Base-by-base conservation (phyloP, 2,888 invertebrate species). In the Argyra leucocephala region DNA sequence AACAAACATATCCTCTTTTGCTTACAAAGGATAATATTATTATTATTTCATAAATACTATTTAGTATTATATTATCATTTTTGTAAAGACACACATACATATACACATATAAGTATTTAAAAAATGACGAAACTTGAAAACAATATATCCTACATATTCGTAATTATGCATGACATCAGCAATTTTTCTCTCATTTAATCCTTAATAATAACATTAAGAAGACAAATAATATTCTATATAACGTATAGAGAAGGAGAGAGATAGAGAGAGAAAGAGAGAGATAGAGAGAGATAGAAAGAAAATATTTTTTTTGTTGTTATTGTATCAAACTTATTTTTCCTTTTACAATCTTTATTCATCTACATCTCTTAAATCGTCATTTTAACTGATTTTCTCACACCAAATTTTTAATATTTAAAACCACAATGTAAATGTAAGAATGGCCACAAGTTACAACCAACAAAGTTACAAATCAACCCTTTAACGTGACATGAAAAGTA, bases 111-210 rank as follows among this genome's bases (percentile, higher is more conserved):
- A 26, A 26, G 7, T 6, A 26, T 6, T 6, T 26, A 26, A 26
- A 26, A 26, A 26, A 26, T 6, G 7, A 26, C 4, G 12, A 31
- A 31, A 31, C 31, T 31, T 31, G 7, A 12, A 31, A 31, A 12
- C 7, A 31, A 48, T 48, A 37, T 18, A 18, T 48, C 48, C 48
- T 48, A 18, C 48, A 48, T 48, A 48, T 48, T 48, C 18, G 2
- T 48, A 48, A 48, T 48, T 48, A 48, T 48, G 48, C 48, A 48
- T 48, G 48, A 48, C 48, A 48, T 48, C 48, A 48, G 48, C 48
- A 48, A 48, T 48, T 48, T 48, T 48, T 48, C 48, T 48, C 48
- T 48, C 48, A 48, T 48, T 48, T 48, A 48, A 48, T 48, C 48
- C 48, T 48, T 48, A 18, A 48, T 48, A 48, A 48, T 48, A 48